A percentile compares a stretch with the other conserved stretches of the same genome.
phyloP scores from a whole-genome alignment of 1,140 invertebrate species.

The Drosophila oshimai region DNA sequence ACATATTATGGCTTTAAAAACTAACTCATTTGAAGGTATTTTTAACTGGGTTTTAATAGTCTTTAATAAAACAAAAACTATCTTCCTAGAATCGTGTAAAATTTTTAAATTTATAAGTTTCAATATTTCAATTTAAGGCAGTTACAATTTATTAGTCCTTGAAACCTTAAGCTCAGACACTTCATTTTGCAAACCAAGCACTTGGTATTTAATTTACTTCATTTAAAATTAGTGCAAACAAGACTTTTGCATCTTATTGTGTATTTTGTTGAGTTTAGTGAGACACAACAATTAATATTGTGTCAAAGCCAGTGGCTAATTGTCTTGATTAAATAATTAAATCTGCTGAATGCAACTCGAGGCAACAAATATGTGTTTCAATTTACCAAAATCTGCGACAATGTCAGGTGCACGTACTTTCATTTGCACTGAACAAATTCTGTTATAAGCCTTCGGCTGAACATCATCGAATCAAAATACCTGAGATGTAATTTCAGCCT shows the following conservation, averaged over 20 bases:
- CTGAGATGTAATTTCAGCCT: slow-evolving; percentile 5
- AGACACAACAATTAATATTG: not conserved
- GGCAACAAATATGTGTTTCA: not conserved
- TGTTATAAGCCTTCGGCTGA: slow-evolving; percentile 10
- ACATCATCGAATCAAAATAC: not conserved
- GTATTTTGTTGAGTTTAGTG: too few relatives aligned
- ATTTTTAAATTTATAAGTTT: too few relatives aligned
- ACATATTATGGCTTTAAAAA: too few relatives aligned
- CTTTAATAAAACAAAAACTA: too few relatives aligned
- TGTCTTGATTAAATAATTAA: slow-evolving; percentile 1
- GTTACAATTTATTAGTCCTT: too few relatives aligned
- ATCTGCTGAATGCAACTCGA: not conserved
- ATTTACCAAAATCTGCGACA: not conserved
- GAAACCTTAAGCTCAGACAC: too few relatives aligned
- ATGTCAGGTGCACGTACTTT: not conserved
- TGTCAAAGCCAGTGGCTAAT: not conserved
- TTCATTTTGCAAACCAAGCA: too few relatives aligned
- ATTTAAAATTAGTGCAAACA: too few relatives aligned
- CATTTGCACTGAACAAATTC: not conserved
- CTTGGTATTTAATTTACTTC: too few relatives aligned
- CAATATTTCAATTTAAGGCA: too few relatives aligned
- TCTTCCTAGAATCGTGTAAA: too few relatives aligned
- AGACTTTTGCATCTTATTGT: not conserved
- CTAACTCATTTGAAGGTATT: not conserved
- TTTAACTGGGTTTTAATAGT: not conserved